Evolutionary conservation across 2,797 vertebrate species (phyloP), one percentile per base, ranked within the genome.

Genomic region (Arrhamphus sclerolepis): DNA sequence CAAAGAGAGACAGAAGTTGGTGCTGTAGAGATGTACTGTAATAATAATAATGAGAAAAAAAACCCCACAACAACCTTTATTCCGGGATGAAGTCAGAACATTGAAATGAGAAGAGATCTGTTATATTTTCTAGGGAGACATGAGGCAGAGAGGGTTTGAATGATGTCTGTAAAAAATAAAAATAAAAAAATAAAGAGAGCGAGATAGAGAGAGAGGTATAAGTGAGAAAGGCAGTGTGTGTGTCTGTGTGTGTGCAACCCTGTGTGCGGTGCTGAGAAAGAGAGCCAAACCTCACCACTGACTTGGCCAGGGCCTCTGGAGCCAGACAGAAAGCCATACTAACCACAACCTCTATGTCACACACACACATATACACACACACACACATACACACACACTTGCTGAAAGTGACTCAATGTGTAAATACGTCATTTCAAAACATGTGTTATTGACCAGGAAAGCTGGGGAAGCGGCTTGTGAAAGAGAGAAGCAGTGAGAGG

Each of bases 281-380:
- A 21, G 71, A 88, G 87, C 90, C 90, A 91, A 91, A 90, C 88
- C 90, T 87, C 82, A 89, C 85, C 82, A 9, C 90, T 75, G 78
- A 91, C 85, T 91, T 91, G 90, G 90, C 90, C 87, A 90, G 90
- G 83, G 89, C 67, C 87, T 89, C 87, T 91, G 89, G 89, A 91
- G 89, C 89, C 89, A 88, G 85, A 83, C 83, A 89, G 81, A 90
- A 89, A 91, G 84, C 87, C 85, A 77, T 66, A 66, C 85, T 84
- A 79, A 89, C 89, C 89, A 80, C 84, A 88, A 84, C 76, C 82
- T 72, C 75, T 72, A 66, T 75, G 50, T 59, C 58, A 40, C 53
- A 42, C 54, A 62, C 50, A 62, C 56, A n/a, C n/a, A n/a, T n/a
- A n/a, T n/a, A n/a, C n/a, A n/a, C 46, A 56, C 46, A 66, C 52